Percentiles rank a stretch among this genome's conserved stretches.
Evolutionary conservation across 2,797 vertebrate species (phyloP).

Genomic region (Eulemur coronatus): DNA sequence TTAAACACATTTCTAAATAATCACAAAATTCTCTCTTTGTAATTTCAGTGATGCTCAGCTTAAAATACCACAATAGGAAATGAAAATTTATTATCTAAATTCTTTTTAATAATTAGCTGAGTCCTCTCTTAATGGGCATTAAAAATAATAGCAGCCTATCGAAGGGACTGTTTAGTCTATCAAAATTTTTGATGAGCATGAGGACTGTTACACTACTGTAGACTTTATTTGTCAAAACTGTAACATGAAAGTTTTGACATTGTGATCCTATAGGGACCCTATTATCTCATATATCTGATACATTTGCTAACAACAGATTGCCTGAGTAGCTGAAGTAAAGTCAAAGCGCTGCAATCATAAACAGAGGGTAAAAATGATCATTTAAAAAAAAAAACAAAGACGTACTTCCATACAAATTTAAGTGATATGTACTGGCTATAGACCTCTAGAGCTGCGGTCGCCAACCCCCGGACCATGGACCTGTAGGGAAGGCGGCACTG

Average conservation of each 20-base stretch:
- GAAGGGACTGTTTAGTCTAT: neutral
- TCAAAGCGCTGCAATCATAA: neutral
- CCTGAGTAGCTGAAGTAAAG: neutral
- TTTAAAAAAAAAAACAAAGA: neutral
- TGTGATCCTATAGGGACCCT: neutral
- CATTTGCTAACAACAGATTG: neutral
- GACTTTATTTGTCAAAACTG: neutral
- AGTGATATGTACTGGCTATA: neutral
- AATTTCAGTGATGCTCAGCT: neutral
- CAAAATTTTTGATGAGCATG: neutral
- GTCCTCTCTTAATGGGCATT: neutral
- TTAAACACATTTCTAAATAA: neutral
- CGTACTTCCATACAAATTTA: neutral
- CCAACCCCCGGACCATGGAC: too few relatives aligned
- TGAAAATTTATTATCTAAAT: neutral
- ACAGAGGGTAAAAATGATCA: neutral
- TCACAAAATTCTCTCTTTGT: neutral
- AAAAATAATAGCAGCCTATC: neutral
- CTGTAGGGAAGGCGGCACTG: fast-evolving
- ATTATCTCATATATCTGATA: neutral
- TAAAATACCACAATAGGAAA: neutral
- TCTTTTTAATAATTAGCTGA: neutral
- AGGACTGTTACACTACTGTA: neutral
- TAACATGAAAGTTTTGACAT: neutral
- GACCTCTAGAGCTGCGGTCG: too few relatives aligned